Base-by-base conservation (phyloP, 92 coral and sea anemone genomes). In the Plumapathes pennacea region DNA sequence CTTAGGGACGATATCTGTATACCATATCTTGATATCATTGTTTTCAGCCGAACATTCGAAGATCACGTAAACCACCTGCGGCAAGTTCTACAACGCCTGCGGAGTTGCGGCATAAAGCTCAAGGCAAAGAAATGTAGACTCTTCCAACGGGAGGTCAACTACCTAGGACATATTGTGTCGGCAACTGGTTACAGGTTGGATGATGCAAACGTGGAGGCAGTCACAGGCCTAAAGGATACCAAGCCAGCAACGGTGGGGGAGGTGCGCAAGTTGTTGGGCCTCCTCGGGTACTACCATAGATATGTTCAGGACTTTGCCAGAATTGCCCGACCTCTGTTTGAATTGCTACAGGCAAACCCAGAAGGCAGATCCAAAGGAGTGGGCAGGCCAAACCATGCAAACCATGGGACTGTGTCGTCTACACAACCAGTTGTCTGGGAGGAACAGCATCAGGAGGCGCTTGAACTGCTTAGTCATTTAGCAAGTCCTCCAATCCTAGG, bases 201-300 rank as follows among this genome's bases (percentile, higher is more conserved):
- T 32, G 52, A 60, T 29, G 25, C 62, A 20, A 68, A 79, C 22
- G 44, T 80, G 6, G 77, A 64, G 19, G 76, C 80, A 3, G 77
- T 83, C 11, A 28, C 32, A 38, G 37, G 23, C 13, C 46, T 71
- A 48, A 84, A 77, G 25, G 38, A 51, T 38, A 46, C 58, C 4
- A 46, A 31, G 37, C 85, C 90, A 11, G 54, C 36, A 22, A 71
- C 90, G 11, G 78, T 71, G 5, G 90, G 90, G 8, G 85, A 71
- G 14, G 82, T 83, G 20, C 62, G 77, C 23, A 69, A 72, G n/a
- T 21, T 76, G 17, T 40, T 82, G 21, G 83, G 83, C 24, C 66
- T 74, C 19, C 64, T 83, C 4, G 84, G 85, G 2, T 78, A 76
- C 8, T 83, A 69, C 56, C 57, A 74, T 4, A 72, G 78, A 0